A percentile compares a stretch with the other conserved stretches of the same genome.
phyloP scores from a whole-genome alignment of 2,888 invertebrate species.

The Agonopterix arenella region DNA sequence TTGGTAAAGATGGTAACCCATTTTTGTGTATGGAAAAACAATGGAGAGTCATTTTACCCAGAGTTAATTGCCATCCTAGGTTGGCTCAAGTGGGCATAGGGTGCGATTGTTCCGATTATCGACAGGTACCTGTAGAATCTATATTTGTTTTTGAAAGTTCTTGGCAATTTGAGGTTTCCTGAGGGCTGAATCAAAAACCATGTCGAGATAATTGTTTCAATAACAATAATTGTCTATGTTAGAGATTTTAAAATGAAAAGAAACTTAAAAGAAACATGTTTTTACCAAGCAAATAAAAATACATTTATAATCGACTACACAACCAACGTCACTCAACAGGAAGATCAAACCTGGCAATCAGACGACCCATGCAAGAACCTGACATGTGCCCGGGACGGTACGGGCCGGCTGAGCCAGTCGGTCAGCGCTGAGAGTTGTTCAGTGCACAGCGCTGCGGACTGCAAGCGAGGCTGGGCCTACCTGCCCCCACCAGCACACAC shows the following conservation, averaged over 20 bases:
- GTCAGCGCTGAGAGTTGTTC: constrained; percentile 60
- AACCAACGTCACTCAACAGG: constrained; percentile 28
- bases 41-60: too few species aligned
- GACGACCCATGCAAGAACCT: constrained; percentile 73
- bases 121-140: too few species aligned
- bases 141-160: too few species aligned
- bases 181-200: too few species aligned
- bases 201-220: too few species aligned
- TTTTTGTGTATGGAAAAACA: too few species aligned
- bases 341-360: constrained; percentile 69
- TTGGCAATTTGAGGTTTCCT: neutral
- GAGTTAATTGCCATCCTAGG: too few species aligned
- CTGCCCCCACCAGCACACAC: constrained; percentile 33
- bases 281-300: neutral
- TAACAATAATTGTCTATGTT: too few species aligned
- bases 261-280: neutral
- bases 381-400: constrained; percentile 58
- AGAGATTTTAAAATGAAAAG: too few species aligned
- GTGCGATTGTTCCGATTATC: too few species aligned
- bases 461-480: constrained; percentile 78
- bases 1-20: too few species aligned
- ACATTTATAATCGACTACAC: neutral
- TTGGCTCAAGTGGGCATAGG: too few species aligned
- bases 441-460: constrained; percentile 29
- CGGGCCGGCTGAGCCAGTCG: constrained; percentile 51